Percentiles rank a stretch among this genome's conserved stretches.
phyloP scores from a whole-genome alignment of 2,113 vertebrate genomes.

The Thymallus thymallus region DNA sequence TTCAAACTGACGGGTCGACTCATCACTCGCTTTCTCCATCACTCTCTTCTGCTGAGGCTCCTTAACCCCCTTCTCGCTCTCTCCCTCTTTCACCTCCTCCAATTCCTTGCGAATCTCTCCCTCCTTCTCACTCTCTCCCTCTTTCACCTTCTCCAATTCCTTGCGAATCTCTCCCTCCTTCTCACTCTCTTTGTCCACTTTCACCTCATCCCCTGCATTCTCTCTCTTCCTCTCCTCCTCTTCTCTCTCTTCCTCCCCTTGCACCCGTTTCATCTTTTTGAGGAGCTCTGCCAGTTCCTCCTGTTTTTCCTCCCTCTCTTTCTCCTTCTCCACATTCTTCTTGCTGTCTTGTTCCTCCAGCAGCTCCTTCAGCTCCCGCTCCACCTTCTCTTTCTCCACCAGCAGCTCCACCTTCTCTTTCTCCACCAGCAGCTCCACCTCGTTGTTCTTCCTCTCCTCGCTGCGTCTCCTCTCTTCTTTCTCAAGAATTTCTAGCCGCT shows the following conservation, averaged over 20 bases:
- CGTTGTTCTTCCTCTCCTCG: slow-evolving; percentile 55
- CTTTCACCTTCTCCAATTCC: slow-evolving; percentile 1
- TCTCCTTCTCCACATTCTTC: slow-evolving; percentile 52
- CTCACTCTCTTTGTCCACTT: slow-evolving; percentile 10
- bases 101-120: slow-evolving; percentile 25
- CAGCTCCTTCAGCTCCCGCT: slow-evolving; percentile 63
- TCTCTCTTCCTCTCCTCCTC: slow-evolving; percentile 22
- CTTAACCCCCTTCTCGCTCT: slow-evolving; percentile 41
- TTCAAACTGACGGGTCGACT: slow-evolving; percentile 78
- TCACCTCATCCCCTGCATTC: neutral
- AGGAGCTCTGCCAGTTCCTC: slow-evolving; percentile 66
- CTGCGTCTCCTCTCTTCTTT: slow-evolving; percentile 46
- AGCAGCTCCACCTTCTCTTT: slow-evolving; percentile 71
- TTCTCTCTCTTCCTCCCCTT: slow-evolving; percentile 55
- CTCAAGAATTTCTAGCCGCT: neutral
- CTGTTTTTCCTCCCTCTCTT: slow-evolving; percentile 59
- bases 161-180: slow-evolving; percentile 29
- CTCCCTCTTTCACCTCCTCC: slow-evolving; percentile 1
- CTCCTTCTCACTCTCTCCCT: slow-evolving; percentile 17
- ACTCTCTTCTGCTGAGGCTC: slow-evolving; percentile 70
- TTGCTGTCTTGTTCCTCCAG: slow-evolving; percentile 55
- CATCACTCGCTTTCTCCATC: slow-evolving; percentile 79
- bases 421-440: slow-evolving; percentile 74
- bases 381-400: slow-evolving; percentile 76
- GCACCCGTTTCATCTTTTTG: slow-evolving; percentile 57